Evolutionary conservation across 2,113 vertebrate species (phyloP).

Genomic region (Actinemys pallida): DNA sequence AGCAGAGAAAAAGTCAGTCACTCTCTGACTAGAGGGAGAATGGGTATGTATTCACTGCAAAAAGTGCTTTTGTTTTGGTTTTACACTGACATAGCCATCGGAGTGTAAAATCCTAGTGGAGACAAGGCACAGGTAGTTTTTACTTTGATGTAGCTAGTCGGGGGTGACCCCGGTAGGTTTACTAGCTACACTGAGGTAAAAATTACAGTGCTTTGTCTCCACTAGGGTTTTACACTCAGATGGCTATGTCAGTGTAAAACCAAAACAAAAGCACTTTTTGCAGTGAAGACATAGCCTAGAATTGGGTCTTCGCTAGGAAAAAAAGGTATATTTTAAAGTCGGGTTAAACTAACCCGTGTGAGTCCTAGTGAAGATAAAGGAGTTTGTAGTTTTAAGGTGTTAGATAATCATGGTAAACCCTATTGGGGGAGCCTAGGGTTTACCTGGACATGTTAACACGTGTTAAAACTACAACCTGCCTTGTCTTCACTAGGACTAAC

Average conservation of each 20-base stretch:
- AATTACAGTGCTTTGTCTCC: neutral
- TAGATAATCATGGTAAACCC: neutral
- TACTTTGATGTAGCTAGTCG: too few species aligned
- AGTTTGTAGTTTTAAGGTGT: neutral
- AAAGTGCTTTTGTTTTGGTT: neutral
- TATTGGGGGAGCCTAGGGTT: neutral
- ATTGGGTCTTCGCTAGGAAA: neutral
- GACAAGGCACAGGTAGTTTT: too few species aligned
- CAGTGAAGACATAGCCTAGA: neutral
- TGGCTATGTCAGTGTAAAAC: neutral
- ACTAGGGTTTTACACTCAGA: neutral
- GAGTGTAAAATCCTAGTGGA: too few species aligned
- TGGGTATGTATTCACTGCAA: slow-evolving; percentile 31
- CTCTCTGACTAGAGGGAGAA: too few species aligned
- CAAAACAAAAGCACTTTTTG: neutral
- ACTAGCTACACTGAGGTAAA: too few species aligned
- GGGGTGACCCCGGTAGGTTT: too few species aligned
- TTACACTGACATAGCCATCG: too few species aligned
- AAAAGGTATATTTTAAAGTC: neutral
- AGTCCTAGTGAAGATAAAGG: neutral
- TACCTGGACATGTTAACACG: neutral
- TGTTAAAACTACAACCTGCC: neutral
- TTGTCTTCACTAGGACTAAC: neutral
- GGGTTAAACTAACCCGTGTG: neutral
- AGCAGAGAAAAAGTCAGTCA: too few species aligned